Evolutionary conservation across 2,797 vertebrate species (phyloP).

Genomic region (Hozukius guyotensis): DNA sequence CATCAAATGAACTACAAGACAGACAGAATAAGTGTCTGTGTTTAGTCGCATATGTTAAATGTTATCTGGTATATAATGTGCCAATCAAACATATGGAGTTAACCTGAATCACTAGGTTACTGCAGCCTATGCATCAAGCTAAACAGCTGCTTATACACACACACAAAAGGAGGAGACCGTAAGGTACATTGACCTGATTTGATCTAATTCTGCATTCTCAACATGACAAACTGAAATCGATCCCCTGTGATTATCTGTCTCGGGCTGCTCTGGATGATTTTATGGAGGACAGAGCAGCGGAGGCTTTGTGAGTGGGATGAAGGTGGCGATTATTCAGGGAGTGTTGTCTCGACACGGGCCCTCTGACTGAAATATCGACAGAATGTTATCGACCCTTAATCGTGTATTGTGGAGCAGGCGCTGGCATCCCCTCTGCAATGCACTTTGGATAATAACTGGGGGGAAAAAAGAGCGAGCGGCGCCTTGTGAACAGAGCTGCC

Average conservation of each 20-base stretch:
- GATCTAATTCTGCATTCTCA: constrained; percentile 53
- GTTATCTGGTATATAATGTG: not conserved
- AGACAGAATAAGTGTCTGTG: not conserved
- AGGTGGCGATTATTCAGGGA: constrained; percentile 50
- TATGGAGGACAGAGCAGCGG: constrained; percentile 10
- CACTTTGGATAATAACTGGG: constrained; percentile 48
- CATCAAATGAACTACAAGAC: not conserved
- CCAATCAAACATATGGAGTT: not conserved
- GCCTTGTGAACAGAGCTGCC: constrained; percentile 13
- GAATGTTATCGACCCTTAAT: constrained; percentile 40
- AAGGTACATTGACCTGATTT: constrained; percentile 27
- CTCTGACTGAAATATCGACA: constrained; percentile 58
- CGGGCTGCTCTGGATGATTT: constrained; percentile 34
- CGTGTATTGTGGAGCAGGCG: constrained; percentile 21
- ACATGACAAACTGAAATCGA: constrained; percentile 55
- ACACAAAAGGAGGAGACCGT: not conserved
- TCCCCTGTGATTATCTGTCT: constrained; percentile 54
- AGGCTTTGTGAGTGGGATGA: constrained; percentile 40
- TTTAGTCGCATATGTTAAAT: no score
- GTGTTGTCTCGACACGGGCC: constrained; percentile 29
- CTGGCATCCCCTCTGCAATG: constrained; percentile 10
- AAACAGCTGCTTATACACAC: not conserved
- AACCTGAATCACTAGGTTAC: not conserved
- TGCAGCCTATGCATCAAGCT: not conserved
- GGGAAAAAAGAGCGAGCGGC: constrained; percentile 1